phyloP scores from a whole-genome alignment of 2,797 vertebrate genomes.

The Gorsachius magnificus region DNA sequence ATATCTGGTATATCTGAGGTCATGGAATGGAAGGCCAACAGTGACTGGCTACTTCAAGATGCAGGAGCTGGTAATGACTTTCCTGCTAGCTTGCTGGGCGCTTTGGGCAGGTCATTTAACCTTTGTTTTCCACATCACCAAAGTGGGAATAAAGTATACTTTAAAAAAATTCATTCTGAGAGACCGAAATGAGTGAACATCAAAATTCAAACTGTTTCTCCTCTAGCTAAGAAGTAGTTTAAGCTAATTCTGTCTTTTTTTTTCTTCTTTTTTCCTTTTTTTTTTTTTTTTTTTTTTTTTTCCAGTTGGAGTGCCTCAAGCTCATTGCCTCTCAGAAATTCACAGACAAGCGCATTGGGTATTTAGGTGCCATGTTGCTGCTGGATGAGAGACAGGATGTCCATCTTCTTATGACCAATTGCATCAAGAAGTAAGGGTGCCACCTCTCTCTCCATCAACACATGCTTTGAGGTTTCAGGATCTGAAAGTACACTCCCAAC shows the following conservation, averaged over 20 bases:
- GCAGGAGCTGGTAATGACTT: not conserved
- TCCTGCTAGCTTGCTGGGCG: not conserved
- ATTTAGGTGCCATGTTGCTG: conserved; percentile 98
- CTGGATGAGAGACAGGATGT: conserved; percentile 99
- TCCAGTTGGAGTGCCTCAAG: conserved; percentile 98
- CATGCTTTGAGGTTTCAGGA: not conserved
- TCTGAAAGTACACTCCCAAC: not conserved
- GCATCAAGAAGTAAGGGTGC: conserved; percentile 97
- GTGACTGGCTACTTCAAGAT: not conserved
- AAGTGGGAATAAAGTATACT: not conserved
- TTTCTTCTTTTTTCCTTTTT: not conserved
- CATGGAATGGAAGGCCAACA: not conserved
- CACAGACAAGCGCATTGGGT: conserved; percentile 99
- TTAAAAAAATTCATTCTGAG: not conserved
- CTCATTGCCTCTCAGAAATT: conserved; percentile 99
- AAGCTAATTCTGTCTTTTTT: conserved; percentile 26
- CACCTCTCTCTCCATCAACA: conserved; percentile 29
- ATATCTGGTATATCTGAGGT: not conserved
- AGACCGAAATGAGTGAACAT: not conserved
- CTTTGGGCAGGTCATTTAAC: not conserved
- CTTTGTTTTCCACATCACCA: not conserved
- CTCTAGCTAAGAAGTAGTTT: not conserved
- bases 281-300: not conserved
- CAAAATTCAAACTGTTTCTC: not conserved
- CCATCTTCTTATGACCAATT: conserved; percentile 99